Conservation (phyloP, 2,113 vertebrate genomes). For the Scolopax mira region DNA sequence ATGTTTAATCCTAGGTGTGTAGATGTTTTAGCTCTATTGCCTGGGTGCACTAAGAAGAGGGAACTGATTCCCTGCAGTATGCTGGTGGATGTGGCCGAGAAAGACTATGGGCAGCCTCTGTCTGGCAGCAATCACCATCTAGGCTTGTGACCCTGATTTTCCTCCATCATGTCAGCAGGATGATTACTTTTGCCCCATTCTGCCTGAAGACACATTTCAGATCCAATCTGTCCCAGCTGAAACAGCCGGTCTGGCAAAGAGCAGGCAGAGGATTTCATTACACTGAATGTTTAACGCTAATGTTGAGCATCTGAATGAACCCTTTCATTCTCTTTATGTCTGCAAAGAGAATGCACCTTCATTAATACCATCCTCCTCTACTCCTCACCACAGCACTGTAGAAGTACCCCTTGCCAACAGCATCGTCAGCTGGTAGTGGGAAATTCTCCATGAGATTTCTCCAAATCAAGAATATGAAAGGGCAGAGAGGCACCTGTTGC, state of each 20-base stretch:
- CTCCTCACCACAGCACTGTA: background rate
- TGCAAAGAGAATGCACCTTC: background rate
- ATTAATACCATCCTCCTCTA: background rate
- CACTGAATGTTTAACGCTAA: background rate
- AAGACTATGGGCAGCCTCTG: background rate
- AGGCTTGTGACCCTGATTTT: slow-evolving; percentile 8
- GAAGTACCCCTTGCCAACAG: background rate
- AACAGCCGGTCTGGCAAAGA: background rate
- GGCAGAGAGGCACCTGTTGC: background rate
- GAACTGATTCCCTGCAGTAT: background rate
- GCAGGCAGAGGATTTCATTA: background rate
- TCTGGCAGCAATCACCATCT: background rate
- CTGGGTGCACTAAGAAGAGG: background rate
- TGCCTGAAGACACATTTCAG: slow-evolving; percentile 9
- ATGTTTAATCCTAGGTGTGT: background rate
- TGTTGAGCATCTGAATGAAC: background rate
- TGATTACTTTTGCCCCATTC: slow-evolving; percentile 2
- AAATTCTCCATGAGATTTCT: background rate
- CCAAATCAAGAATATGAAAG: background rate
- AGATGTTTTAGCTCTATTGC: background rate
- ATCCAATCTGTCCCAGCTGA: background rate
- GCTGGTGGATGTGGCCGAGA: background rate
- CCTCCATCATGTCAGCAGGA: background rate
- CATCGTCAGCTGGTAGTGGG: background rate
- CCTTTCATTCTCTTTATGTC: background rate